Evolutionary conservation across 2,113 vertebrate species (phyloP), one percentile per base, ranked within the genome.

Genomic region (Colistium nudipinnis): DNA sequence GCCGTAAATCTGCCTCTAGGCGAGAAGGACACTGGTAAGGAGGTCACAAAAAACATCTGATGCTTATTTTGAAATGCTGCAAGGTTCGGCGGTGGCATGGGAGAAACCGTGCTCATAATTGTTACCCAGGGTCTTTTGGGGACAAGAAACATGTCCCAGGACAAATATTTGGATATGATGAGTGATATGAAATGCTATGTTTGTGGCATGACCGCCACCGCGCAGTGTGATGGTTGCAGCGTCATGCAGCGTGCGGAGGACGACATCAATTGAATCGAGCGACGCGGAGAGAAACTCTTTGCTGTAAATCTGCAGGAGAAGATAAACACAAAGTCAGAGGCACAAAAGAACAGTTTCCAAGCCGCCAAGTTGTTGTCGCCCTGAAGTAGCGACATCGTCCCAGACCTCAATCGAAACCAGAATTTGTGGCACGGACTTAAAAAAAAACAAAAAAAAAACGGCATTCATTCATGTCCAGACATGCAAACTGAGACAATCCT

Each of bases 301-400:
- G 38, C 56, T 31, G 33, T 1, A 35, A 63, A 60, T 62, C 47
- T 56, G 57, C 12, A 28, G 39, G 33, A 47, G 27, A 62, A 43
- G 77, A 74, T 47, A 43, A 80, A 80, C 45, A 62, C 27, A 57
- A 52, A 54, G 49, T 28, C 36, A 16, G 68, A 63, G 53, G 64
- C 59, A 64, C 1, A 71, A 53, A 54, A 1, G 31, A 71, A 62
- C 20, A 45, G 70, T 44, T 54, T 60, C 6, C 53, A 68, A 62
- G 45, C 48, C 31, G 43, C 27, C 35, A 57, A 51, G 52, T 28
- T 41, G 17, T n/a, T 60, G 74, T 71, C 30, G 70, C 64, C 36
- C 20, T 27, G 31, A 54, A 75, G 49, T 6, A 0, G 68, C 38
- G 20, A 39, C 44, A 47, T 57, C 24, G 10, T 62, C 27, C 63